Conservation (phyloP, 1,140 invertebrate species). For the Meloidogyne floridensis region DNA sequence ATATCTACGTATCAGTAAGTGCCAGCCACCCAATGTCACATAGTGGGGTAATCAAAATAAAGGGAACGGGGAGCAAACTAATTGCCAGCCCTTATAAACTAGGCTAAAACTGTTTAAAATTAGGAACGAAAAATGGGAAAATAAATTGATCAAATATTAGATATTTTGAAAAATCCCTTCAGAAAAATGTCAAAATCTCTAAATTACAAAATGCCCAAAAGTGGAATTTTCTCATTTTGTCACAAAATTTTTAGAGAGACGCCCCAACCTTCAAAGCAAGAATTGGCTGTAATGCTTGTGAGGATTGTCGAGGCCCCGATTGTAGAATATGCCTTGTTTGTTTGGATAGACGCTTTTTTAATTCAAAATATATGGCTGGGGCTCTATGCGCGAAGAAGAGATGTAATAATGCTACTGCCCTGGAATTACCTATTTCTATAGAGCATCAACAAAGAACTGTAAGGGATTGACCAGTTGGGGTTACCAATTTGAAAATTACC, state of each 20-base stretch:
- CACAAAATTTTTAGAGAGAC: constrained; percentile 49
- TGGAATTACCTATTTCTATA: constrained; percentile 50
- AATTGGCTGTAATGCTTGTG: constrained; percentile 61
- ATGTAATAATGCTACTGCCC: constrained; percentile 62
- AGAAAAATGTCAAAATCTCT: not conserved
- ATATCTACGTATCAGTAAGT: too few relatives aligned
- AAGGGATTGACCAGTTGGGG: not conserved
- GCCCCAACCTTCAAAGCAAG: constrained; percentile 64
- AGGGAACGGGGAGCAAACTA: too few relatives aligned
- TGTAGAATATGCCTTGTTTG: constrained; percentile 64
- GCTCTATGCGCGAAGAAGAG: constrained; percentile 65
- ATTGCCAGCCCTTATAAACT: too few relatives aligned
- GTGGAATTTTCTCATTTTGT: not conserved
- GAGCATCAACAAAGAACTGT: constrained; percentile 8
- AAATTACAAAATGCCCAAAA: constrained; percentile 7
- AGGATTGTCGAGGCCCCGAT: constrained; percentile 61
- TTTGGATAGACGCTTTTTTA: constrained; percentile 63
- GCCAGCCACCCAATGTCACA: too few relatives aligned
- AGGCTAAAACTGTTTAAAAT: too few relatives aligned
- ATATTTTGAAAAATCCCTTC: not conserved
- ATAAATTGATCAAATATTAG: not conserved
- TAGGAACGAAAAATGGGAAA: not conserved
- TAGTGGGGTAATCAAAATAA: too few relatives aligned
- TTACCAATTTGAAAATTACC: too few relatives aligned
- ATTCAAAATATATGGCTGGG: constrained; percentile 64